Conservation (phyloP, 2,113 vertebrate species). For the Nerophis lumbriciformis region DNA sequence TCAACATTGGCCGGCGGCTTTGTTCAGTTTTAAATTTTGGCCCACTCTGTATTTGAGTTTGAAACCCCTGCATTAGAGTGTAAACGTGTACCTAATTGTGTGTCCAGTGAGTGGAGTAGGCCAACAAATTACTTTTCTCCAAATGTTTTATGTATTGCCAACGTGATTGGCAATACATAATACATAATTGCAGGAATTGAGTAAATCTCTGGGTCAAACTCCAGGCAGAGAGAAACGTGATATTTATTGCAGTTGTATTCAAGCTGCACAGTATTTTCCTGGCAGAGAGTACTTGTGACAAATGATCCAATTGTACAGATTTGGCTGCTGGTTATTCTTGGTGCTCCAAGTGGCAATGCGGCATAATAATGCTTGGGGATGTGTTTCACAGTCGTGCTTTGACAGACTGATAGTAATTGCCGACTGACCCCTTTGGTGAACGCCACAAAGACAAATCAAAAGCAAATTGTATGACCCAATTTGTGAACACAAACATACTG, state of each 20-base stretch:
- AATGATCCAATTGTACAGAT: constrained; percentile 46
- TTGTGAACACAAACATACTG: constrained; percentile 38
- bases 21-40: too few species aligned
- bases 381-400: constrained; percentile 27
- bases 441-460: constrained; percentile 28
- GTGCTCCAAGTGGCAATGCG: constrained; percentile 31
- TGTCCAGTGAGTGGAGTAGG: background rate
- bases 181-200: constrained; percentile 33
- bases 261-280: constrained; percentile 57
- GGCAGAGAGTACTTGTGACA: constrained; percentile 24
- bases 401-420: constrained; percentile 26
- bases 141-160: constrained; percentile 34
- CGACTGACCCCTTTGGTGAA: constrained; percentile 24
- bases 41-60: too few species aligned
- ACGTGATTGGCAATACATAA: too few species aligned
- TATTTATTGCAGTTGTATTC: constrained; percentile 52
- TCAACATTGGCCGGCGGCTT: too few species aligned
- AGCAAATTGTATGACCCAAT: constrained; percentile 39
- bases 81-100: background rate
- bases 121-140: constrained; percentile 50
- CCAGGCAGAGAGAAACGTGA: constrained; percentile 35
- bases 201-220: constrained; percentile 32
- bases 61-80: background rate
- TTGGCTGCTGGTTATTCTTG: constrained; percentile 30
- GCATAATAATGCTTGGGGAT: constrained; percentile 37